Conservation (phyloP, 1,140 invertebrate species). For the Arion vulgaris region DNA sequence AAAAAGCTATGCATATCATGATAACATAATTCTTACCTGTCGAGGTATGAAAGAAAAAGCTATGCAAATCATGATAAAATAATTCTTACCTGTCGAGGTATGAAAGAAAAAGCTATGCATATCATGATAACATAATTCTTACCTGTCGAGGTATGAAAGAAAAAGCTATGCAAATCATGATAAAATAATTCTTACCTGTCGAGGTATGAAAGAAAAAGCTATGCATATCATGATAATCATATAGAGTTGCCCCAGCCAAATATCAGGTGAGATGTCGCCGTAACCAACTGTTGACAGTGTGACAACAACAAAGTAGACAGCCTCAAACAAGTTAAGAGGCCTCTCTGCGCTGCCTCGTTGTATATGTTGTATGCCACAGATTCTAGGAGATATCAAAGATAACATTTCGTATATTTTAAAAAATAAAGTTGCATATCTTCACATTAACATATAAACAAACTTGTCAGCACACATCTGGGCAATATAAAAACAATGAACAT, state of each 20-base stretch:
- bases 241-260: conserved; percentile 95
- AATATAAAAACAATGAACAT: too few relatives aligned
- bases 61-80: too few relatives aligned
- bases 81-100: conserved; percentile 91
- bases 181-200: conserved; percentile 88
- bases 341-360: conserved; percentile 84
- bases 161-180: too few relatives aligned
- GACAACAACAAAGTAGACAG: conserved; percentile 96
- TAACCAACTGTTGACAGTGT: conserved; percentile 91
- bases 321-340: conserved; percentile 92
- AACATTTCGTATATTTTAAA: too few relatives aligned
- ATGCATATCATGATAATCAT: conserved; percentile 95
- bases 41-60: too few relatives aligned
- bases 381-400: conserved; percentile 75
- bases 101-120: conserved; percentile 90
- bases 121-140: conserved; percentile 94
- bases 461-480: too few relatives aligned
- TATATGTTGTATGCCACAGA: conserved; percentile 95
- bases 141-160: too few relatives aligned
- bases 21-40: too few relatives aligned
- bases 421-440: too few relatives aligned
- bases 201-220: conserved; percentile 92
- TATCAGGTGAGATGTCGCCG: conserved; percentile 91
- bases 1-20: too few relatives aligned
- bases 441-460: too few relatives aligned